phyloP scores from a whole-genome alignment of 2,113 vertebrate species.

The Calyptomena viridis region DNA sequence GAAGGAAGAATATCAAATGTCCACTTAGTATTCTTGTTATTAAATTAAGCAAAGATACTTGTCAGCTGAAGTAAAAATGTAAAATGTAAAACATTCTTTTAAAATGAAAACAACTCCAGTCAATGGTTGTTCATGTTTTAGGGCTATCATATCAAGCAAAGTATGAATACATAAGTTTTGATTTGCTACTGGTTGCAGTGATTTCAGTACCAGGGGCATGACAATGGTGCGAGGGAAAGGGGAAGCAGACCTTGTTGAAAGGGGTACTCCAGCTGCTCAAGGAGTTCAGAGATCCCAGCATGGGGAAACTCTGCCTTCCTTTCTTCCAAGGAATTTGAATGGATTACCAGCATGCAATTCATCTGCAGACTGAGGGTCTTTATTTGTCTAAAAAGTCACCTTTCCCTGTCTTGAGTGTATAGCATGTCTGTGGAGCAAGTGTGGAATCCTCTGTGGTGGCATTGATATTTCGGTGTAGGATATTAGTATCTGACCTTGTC shows the following conservation, averaged over 20 bases:
- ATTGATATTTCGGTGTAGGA: background rate
- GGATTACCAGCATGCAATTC: background rate
- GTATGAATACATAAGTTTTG: background rate
- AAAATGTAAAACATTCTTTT: background rate
- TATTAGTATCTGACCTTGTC: background rate
- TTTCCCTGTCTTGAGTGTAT: background rate
- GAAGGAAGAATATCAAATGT: background rate
- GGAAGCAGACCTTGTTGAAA: background rate
- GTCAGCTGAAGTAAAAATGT: background rate
- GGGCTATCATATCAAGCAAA: background rate
- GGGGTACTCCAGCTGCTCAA: background rate
- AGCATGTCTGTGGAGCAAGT: background rate
- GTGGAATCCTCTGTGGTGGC: background rate
- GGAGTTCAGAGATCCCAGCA: background rate
- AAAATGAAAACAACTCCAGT: background rate
- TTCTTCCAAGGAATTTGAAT: background rate
- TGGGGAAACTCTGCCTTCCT: background rate
- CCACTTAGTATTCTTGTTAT: background rate
- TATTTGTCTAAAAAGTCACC: background rate
- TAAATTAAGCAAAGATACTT: background rate
- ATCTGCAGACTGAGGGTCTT: background rate
- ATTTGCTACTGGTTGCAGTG: background rate
- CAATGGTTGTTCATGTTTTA: background rate
- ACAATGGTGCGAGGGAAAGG: background rate
- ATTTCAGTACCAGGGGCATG: background rate